Conservation (phyloP, 2,797 vertebrate species). For the Pogonophryne albipinna region DNA sequence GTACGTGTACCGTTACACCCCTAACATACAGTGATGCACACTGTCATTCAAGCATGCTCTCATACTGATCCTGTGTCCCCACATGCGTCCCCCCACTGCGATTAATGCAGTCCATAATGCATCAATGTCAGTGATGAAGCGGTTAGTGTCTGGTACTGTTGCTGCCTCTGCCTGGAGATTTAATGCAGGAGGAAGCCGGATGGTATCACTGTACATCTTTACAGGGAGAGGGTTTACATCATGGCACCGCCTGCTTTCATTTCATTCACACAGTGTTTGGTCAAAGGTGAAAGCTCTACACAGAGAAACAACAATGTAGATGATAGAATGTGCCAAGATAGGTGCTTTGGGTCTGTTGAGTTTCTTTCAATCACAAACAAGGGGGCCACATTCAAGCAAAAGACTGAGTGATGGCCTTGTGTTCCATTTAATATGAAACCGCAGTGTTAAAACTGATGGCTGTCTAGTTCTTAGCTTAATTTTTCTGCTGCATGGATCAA, state of each 20-base stretch:
- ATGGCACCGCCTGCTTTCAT: neutral
- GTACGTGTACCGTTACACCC: no score
- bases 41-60: neutral
- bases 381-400: neutral
- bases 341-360: neutral
- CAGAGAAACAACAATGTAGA: slow-evolving; percentile 4
- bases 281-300: slow-evolving; percentile 18
- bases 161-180: slow-evolving; percentile 36
- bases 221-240: slow-evolving; percentile 25
- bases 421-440: neutral
- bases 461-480: neutral
- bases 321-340: neutral
- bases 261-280: slow-evolving; percentile 11
- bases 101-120: slow-evolving; percentile 63
- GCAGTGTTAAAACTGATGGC: neutral
- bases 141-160: slow-evolving; percentile 32
- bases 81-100: slow-evolving; percentile 31
- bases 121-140: slow-evolving; percentile 64
- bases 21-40: neutral
- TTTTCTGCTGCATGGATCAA: neutral
- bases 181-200: slow-evolving; percentile 14
- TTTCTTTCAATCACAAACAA: slow-evolving; percentile 3
- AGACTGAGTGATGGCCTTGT: neutral
- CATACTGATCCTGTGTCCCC: neutral
- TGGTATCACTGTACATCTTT: slow-evolving; percentile 4